phyloP scores from a whole-genome alignment of 1,140 invertebrate species.

The Antheraea mylitta region DNA sequence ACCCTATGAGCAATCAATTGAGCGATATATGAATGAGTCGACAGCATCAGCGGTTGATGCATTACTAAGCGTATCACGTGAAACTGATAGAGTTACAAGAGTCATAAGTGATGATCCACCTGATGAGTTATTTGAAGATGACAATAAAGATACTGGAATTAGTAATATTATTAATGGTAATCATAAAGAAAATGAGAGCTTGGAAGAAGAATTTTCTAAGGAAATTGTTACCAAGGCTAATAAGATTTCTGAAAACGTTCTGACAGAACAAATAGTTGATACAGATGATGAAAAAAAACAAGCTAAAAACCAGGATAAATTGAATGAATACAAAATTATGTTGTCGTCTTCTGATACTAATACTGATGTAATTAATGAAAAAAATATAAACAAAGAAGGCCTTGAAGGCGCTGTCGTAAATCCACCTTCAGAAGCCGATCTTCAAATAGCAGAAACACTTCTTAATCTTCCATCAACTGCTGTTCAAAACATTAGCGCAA shows the following conservation, averaged over 20 bases:
- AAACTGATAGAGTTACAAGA: conserved; percentile 67
- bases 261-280: not conserved
- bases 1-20: conserved; percentile 26
- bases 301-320: not conserved
- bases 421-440: conserved; percentile 64
- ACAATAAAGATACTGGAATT: conserved; percentile 41
- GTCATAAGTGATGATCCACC: conserved; percentile 64
- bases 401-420: conserved; percentile 29
- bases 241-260: not conserved
- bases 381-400: not conserved
- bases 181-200: conserved; percentile 26
- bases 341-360: not conserved
- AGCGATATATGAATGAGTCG: conserved; percentile 62
- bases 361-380: conserved; percentile 12
- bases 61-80: conserved; percentile 64
- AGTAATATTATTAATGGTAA: conserved; percentile 22
- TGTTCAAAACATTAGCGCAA: conserved; percentile 48
- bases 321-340: not conserved
- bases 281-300: not conserved
- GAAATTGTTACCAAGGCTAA: conserved; percentile 9
- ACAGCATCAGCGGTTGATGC: conserved; percentile 70
- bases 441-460: conserved; percentile 71
- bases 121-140: conserved; percentile 72
- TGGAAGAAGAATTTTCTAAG: conserved; percentile 18
- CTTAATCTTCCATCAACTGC: conserved; percentile 69